These are phyloP conservation scores for Ypsolopha sequella DNA, from an alignment of 2,888 invertebrate genomes.

Conservation along the genomic window DNA sequence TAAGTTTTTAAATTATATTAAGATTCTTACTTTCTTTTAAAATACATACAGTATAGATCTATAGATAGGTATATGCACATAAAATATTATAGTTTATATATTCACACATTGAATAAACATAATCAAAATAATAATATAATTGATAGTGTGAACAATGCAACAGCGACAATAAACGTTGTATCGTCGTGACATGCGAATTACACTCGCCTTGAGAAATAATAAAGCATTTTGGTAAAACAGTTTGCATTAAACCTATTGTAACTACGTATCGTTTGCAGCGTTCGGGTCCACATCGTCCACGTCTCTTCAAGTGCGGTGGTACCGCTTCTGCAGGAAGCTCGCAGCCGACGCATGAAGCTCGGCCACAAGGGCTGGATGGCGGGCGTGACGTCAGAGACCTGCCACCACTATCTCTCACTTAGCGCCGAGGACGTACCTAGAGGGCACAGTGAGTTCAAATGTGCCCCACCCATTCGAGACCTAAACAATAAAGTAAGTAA, in stretches of 20 bases:
- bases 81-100: too few species aligned
- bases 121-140: too few species aligned
- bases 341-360: constrained; percentile 36
- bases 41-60: too few species aligned
- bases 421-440: constrained; percentile 74
- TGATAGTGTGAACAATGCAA: too few species aligned
- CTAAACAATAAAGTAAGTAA: constrained; percentile 67
- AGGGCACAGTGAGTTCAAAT: constrained; percentile 77
- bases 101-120: too few species aligned
- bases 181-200: too few species aligned
- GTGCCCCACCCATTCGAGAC: constrained; percentile 78
- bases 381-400: constrained; percentile 78
- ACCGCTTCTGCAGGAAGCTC: constrained; percentile 66
- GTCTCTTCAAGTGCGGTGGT: constrained; percentile 74
- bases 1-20: constrained; percentile 26
- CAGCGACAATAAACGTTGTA: too few species aligned
- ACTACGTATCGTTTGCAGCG: constrained; percentile 33
- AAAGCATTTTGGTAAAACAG: too few species aligned
- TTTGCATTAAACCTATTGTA: not conserved
- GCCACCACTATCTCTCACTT: constrained; percentile 78
- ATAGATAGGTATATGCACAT: too few species aligned
- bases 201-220: too few species aligned
- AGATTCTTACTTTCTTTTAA: constrained; percentile 3
- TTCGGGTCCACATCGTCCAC: constrained; percentile 77
- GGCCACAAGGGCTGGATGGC: constrained; percentile 67